These are phyloP conservation scores for Lepisosteus oculatus DNA, from an alignment of 2,113 vertebrate genomes.

Conservation along the genomic window DNA sequence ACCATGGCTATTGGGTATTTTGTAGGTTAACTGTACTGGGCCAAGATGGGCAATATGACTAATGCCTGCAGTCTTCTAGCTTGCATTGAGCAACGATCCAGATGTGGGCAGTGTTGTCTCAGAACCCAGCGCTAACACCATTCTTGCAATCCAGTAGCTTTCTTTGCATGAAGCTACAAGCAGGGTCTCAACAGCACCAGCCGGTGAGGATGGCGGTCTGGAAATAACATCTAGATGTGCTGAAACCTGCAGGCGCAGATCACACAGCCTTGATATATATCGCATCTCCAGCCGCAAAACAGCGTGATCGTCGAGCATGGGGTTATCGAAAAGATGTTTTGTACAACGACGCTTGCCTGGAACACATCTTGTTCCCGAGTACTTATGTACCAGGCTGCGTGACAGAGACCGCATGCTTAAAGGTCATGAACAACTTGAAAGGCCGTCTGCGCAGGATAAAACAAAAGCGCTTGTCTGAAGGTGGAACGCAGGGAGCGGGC, in stretches of 20 bases:
- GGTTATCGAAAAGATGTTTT: not conserved
- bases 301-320: too few species aligned
- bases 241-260: not conserved
- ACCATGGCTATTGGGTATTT: too few species aligned
- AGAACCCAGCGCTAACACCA: too few species aligned
- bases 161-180: too few species aligned
- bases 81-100: too few species aligned
- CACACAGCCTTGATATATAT: not conserved
- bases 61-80: too few species aligned
- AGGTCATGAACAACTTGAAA: slow-evolving; percentile 13
- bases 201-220: too few species aligned
- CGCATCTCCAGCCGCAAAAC: not conserved
- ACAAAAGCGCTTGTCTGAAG: not conserved
- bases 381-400: not conserved
- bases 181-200: too few species aligned
- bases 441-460: slow-evolving; percentile 1
- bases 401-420: not conserved
- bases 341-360: not conserved
- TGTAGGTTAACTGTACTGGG: too few species aligned
- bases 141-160: too few species aligned
- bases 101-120: too few species aligned
- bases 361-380: not conserved
- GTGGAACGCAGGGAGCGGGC: slow-evolving; percentile 13
- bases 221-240: not conserved
- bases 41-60: too few species aligned